Evolutionary conservation across 2,113 vertebrate species (phyloP), one percentile per base, ranked within the genome.

Genomic region (Ageneiosus marmoratus): DNA sequence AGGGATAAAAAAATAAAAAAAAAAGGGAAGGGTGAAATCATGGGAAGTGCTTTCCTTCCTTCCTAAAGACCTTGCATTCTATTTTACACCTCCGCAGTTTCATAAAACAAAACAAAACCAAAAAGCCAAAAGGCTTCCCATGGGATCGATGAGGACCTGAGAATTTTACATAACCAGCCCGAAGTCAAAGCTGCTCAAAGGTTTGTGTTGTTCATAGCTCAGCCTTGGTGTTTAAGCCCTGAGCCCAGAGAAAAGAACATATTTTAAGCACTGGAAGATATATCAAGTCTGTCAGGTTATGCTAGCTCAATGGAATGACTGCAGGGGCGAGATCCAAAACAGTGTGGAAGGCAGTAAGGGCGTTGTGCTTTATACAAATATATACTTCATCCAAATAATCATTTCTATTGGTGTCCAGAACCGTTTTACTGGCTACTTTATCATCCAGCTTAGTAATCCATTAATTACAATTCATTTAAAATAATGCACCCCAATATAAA

Each of bases 221-320:
- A 44, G 22, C 76, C 76, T n/a, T 15, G 1, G 76, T 60, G 58
- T 12, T 37, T 16, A 62, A 56, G 77, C 62, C 48, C 51, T 53
- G 18, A 34, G 29, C 32, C 69, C 51, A 58, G 55, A 78, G 22
- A 46, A 60, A 77, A 13, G 53, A 37, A 76, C 27, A 20, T 53
- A 50, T 53, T 55, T 55, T 37, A 6, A 34, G 50, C 50, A 60
- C 55, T 46, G 8, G 34, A 60, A 58, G 37, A 78, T 60, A 60
- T 78, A 60, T 78, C 76, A 78, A 78, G 76, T 78, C 37, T 60
- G 55, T 78, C 76, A 60, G 76, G 76, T 78, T 78, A 78, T 60
- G 55, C 24, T n/a, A 78, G 76, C 55, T 78, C 34, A 27, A n/a
- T 60, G 37, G n/a, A 34, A 60, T 78, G 55, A 44, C 27, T 78